phyloP scores from a whole-genome alignment of 2,797 vertebrate genomes.

The Silurus aristotelis region DNA sequence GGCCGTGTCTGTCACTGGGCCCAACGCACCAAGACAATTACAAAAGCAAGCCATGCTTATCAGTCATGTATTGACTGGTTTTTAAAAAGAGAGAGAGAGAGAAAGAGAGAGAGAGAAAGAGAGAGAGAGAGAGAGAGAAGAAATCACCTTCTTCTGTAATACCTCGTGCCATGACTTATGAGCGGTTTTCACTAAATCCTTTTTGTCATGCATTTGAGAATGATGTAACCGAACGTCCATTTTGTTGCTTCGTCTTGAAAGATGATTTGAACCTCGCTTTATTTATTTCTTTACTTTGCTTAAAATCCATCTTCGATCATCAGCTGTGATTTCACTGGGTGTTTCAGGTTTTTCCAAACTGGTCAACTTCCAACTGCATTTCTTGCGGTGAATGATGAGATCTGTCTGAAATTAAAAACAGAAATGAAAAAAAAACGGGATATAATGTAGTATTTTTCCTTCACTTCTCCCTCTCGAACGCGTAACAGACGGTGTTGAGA shows the following conservation, averaged over 20 bases:
- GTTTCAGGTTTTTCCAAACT: not conserved
- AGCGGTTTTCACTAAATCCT: slow-evolving; percentile 5
- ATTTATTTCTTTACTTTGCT: not conserved
- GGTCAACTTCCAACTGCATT: not conserved
- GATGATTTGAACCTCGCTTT: not conserved
- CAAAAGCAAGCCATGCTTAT: slow-evolving; percentile 81
- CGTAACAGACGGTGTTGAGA: not conserved
- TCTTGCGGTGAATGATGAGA: not conserved
- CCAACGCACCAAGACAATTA: slow-evolving; percentile 83
- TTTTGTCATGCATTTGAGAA: slow-evolving; percentile 48
- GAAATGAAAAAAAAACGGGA: not conserved
- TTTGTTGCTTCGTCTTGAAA: not conserved
- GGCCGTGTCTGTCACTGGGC: slow-evolving; percentile 75
- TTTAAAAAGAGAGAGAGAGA: slow-evolving; percentile 21
- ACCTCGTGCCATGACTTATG: slow-evolving; percentile 51
- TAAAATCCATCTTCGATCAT: not conserved
- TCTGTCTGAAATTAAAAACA: not conserved
- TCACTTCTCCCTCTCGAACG: not conserved
- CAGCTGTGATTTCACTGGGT: not conserved
- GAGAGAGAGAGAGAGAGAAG: slow-evolving; percentile 41
- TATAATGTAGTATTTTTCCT: not conserved
- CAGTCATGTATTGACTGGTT: slow-evolving; percentile 72
- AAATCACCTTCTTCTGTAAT: slow-evolving; percentile 62
- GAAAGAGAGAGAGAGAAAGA: not conserved
- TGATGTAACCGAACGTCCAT: slow-evolving; percentile 4